These are phyloP conservation scores for Lagocephalus sceleratus DNA, from an alignment of 2,797 vertebrate species.

Conservation along the genomic window DNA sequence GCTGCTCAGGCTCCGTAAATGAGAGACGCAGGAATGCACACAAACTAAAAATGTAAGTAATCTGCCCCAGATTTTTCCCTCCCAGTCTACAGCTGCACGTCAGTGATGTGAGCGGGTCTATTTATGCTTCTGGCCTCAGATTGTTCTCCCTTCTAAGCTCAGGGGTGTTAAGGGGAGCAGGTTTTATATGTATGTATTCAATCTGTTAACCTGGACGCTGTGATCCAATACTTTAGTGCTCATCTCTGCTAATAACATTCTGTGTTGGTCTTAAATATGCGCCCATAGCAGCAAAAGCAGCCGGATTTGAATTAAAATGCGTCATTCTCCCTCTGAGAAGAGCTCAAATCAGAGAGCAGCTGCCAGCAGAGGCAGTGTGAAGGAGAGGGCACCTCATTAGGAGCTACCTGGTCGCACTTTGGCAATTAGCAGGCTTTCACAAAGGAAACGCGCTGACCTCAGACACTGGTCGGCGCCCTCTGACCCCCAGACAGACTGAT, in stretches of 20 bases:
- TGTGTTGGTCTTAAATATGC: neutral
- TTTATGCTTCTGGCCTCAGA: constrained; percentile 24
- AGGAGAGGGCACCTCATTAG: constrained; percentile 44
- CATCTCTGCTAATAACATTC: neutral
- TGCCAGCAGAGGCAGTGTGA: constrained; percentile 24
- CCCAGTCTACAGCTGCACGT: constrained; percentile 4
- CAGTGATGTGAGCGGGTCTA: constrained; percentile 33
- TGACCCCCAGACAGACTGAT: constrained; percentile 24
- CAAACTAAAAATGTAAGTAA: constrained; percentile 42
- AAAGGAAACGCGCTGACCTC: constrained; percentile 24
- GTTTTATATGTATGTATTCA: too few species aligned
- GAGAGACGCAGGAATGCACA: constrained; percentile 23
- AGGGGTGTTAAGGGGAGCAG: constrained; percentile 6
- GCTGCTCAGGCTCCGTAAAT: constrained; percentile 55
- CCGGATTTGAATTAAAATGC: neutral
- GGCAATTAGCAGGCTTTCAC: constrained; percentile 36
- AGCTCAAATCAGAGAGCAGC: constrained; percentile 9
- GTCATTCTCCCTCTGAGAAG: neutral
- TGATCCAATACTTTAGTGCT: neutral
- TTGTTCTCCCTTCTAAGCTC: constrained; percentile 37
- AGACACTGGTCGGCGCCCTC: constrained; percentile 12
- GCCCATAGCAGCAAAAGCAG: neutral
- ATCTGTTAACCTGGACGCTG: neutral
- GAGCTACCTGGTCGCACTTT: constrained; percentile 20
- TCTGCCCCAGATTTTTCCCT: constrained; percentile 57